Evolutionary conservation across 2,888 invertebrate genomes (phyloP), one percentile per base, ranked within the genome.

Genomic region (Drosophila atroscutellata): DNA sequence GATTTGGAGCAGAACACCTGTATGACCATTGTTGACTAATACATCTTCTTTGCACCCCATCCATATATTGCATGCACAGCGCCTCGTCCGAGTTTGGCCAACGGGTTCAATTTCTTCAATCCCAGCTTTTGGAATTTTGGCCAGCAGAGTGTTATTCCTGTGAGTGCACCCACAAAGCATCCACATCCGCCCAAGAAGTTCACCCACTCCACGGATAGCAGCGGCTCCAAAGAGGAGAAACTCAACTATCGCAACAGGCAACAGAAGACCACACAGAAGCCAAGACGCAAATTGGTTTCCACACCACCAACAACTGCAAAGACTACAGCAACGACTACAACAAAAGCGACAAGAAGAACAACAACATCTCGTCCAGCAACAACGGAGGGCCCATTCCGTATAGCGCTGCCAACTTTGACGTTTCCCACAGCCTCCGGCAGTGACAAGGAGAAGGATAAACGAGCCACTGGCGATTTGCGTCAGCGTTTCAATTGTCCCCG

Each of bases 401-500:
- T 91, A 56, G 92, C 92, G 0, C 50, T 91, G 77, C 92, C 91
- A 9, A 91, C 92, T 0, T 66, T 87, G 1, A 91, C 69, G 5
- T 85, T 91, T 54, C 79, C 78, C 32, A 75, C 58, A 20, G 58
- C 65, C 0, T 69, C 55, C 3, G 61, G 36, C 39, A 47, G 3
- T 9, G 85, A 90, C 6, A 94, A 94, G 30, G 93, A 94, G 77
- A 92, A 89, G 80, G 89, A 81, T 30, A 93, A 81, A 70, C 90
- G 73, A 18, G 83, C 83, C 5, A 71, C 86, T 0, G 77, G 61
- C 11, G 83, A 83, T 65, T 75, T 92, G n/a, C 84, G 91, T 0
- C 79, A 83, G 26, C 82, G 86, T 15, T 90, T 90, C 52, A 80
- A 87, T 57, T 94, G 94, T 56, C 94, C 94, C 3, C 91, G 91